Conservation (phyloP, 2,113 vertebrate species). For the Carollia perspicillata region DNA sequence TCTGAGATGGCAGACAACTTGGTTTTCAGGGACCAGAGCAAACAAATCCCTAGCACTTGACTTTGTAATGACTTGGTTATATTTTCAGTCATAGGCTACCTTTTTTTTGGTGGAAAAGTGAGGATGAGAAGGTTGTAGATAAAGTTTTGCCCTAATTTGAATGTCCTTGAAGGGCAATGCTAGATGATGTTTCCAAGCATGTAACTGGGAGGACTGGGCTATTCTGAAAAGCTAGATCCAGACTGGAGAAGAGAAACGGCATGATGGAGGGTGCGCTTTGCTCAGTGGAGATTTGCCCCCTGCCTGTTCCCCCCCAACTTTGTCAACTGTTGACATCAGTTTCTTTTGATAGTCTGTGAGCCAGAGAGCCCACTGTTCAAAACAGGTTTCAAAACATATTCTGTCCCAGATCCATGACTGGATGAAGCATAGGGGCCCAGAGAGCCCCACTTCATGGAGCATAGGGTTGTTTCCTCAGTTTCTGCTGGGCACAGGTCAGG, state of each 20-base stretch:
- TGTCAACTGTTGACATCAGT: not conserved
- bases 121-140: not conserved
- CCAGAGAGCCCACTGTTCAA: not conserved
- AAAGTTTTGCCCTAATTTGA: not conserved
- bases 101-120: not conserved
- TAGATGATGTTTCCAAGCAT: not conserved
- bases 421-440: not conserved
- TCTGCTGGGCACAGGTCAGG: not conserved
- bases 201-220: not conserved
- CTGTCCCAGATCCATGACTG: not conserved
- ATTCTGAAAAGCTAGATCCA: not conserved
- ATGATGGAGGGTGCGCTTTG: fast-evolving
- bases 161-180: not conserved
- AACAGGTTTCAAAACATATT: not conserved
- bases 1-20: not conserved
- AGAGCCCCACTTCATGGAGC: too few relatives aligned
- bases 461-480: not conserved
- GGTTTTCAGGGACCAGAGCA: not conserved
- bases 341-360: fast-evolving
- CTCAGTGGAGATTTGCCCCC: not conserved
- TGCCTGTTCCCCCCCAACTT: not conserved
- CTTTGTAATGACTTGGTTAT: not conserved
- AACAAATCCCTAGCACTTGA: not conserved
- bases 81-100: not conserved
- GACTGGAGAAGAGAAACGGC: not conserved